Evolutionary conservation across 2,888 invertebrate species (phyloP).

Genomic region (Theretra japonica): DNA sequence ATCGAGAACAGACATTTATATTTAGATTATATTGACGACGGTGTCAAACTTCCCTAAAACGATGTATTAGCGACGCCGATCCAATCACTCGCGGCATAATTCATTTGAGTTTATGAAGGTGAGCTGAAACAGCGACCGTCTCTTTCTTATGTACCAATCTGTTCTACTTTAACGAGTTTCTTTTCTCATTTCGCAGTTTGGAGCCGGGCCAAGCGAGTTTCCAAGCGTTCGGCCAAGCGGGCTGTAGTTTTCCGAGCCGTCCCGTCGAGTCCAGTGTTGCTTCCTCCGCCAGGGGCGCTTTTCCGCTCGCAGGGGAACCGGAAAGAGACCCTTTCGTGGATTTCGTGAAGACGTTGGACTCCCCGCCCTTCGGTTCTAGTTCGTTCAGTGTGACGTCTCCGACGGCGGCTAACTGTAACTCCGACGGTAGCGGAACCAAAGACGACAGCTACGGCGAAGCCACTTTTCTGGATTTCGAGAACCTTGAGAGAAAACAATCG

Average conservation of each 20-base stretch:
- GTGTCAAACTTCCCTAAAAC: conserved; percentile 77
- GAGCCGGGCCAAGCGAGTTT: conserved; percentile 84
- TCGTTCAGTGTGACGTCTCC: conserved; percentile 62
- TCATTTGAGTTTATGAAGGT: conserved; percentile 78
- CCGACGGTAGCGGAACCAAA: conserved; percentile 62
- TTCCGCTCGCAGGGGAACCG: conserved; percentile 63
- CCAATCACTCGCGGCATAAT: conserved; percentile 79
- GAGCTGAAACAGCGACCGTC: conserved; percentile 72
- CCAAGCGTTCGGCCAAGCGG: conserved; percentile 80
- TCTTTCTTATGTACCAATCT: conserved; percentile 75
- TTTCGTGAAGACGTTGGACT: conserved; percentile 61
- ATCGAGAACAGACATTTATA: conserved; percentile 63
- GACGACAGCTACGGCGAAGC: conserved; percentile 79
- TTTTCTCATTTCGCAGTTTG: conserved; percentile 85
- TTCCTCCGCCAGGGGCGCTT: conserved; percentile 60
- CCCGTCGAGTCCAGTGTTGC: conserved; percentile 80
- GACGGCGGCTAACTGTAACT: conserved; percentile 55
- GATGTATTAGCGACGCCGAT: conserved; percentile 75
- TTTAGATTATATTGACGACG: conserved; percentile 70
- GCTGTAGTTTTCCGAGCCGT: conserved; percentile 82
- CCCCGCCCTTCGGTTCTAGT: conserved; percentile 63
- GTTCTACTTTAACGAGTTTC: conserved; percentile 79
- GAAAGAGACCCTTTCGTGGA: conserved; percentile 70
- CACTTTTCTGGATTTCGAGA: conserved; percentile 77
- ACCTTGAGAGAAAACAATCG: conserved; percentile 71